Percentiles rank a stretch among this genome's conserved stretches.
Evolutionary conservation across 64 coral and sea anemone genomes (phyloP).

Genomic region (Actinia tenebrosa): DNA sequence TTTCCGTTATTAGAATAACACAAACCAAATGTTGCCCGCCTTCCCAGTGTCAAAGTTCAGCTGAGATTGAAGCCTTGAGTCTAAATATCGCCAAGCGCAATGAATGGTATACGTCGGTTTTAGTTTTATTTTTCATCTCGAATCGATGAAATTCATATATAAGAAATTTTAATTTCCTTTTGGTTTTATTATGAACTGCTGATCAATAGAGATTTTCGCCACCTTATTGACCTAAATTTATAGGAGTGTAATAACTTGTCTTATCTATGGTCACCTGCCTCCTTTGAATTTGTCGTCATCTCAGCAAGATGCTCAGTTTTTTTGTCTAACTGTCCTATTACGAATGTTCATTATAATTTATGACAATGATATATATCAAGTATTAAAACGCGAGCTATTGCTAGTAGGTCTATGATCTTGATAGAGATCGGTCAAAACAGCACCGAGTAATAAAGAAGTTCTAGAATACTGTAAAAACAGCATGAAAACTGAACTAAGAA

Average conservation of each 20-base stretch:
- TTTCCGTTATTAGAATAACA: no score
- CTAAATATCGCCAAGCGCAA: no score
- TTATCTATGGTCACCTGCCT: neutral
- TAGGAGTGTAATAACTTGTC: slow-evolving; percentile 1
- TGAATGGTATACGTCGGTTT: no score
- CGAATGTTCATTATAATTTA: neutral
- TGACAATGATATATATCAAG: neutral
- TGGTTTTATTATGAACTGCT: neutral
- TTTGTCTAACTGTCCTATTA: neutral
- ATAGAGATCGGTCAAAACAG: neutral
- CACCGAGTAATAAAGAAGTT: neutral
- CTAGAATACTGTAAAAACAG: neutral
- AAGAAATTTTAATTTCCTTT: neutral
- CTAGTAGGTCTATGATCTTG: neutral
- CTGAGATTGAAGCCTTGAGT: no score
- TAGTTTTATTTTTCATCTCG: neutral
- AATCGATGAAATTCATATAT: neutral
- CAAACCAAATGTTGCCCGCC: no score
- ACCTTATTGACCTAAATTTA: neutral
- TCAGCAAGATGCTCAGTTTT: neutral
- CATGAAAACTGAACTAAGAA: neutral
- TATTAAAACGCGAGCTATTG: neutral
- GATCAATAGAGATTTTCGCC: neutral
- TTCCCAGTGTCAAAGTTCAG: no score
- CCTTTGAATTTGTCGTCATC: neutral